phyloP scores from a whole-genome alignment of 2,113 vertebrate species.

The Pedionomus torquatus region DNA sequence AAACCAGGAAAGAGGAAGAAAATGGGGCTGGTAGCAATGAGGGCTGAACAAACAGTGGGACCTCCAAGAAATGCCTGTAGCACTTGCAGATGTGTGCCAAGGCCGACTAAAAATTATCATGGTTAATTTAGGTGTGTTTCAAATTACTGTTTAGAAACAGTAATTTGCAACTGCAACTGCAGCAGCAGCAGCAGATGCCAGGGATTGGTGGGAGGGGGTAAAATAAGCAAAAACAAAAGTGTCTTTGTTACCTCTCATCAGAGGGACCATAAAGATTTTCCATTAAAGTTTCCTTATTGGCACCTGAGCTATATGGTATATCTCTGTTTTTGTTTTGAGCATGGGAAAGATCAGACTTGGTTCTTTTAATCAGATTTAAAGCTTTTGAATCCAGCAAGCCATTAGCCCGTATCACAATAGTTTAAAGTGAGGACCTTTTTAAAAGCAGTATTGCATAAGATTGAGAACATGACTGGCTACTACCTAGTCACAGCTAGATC shows the following conservation, averaged over 20 bases:
- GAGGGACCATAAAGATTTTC: neutral
- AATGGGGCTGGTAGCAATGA: neutral
- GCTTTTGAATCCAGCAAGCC: neutral
- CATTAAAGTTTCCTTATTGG: neutral
- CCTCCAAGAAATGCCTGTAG: neutral
- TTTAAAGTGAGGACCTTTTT: neutral
- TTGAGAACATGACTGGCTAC: neutral
- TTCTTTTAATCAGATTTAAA: neutral
- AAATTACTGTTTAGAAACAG: neutral
- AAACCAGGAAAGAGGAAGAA: neutral
- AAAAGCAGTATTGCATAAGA: neutral
- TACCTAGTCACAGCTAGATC: neutral
- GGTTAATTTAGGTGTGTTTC: neutral
- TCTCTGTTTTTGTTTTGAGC: neutral
- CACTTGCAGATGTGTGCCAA: neutral
- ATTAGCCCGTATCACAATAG: neutral
- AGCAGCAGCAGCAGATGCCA: rapidly evolving
- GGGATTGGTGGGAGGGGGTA: neutral
- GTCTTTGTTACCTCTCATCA: neutral
- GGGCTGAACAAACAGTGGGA: neutral
- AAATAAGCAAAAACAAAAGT: neutral
- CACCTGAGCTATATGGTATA: neutral
- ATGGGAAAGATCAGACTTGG: neutral
- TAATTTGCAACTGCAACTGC: neutral
- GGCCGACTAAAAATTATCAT: neutral